phyloP scores from a whole-genome alignment of 2,888 invertebrate genomes.

The Platerodrilus igneus region DNA sequence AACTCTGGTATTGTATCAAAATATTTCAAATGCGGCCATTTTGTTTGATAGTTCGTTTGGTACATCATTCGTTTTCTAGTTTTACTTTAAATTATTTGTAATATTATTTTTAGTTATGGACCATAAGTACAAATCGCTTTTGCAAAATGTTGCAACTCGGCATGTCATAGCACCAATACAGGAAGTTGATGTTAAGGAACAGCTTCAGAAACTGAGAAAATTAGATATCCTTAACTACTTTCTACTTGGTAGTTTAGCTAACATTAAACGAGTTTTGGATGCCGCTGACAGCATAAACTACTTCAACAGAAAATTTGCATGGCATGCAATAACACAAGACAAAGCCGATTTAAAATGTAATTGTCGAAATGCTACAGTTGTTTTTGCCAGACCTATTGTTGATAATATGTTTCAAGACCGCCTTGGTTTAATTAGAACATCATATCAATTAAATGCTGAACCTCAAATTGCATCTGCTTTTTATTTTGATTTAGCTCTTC shows the following conservation, averaged over 20 bases:
- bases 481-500: slow-evolving; percentile 79
- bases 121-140: slow-evolving; percentile 85
- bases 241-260: slow-evolving; percentile 68
- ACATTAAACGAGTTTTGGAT: slow-evolving; percentile 53
- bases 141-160: slow-evolving; percentile 85
- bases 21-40: slow-evolving; percentile 88
- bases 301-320: slow-evolving; percentile 77
- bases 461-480: slow-evolving; percentile 78
- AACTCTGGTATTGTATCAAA: slow-evolving; percentile 74
- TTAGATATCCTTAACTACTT: slow-evolving; percentile 89
- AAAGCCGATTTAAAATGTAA: slow-evolving; percentile 69
- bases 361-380: slow-evolving; percentile 71
- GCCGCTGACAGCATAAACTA: slow-evolving; percentile 68
- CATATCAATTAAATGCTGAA: slow-evolving; percentile 65
- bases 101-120: slow-evolving; percentile 67
- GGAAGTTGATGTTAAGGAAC: slow-evolving; percentile 54
- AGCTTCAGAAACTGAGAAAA: slow-evolving; percentile 68
- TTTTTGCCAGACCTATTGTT: slow-evolving; percentile 69
- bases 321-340: slow-evolving; percentile 79
- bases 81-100: not conserved
- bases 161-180: slow-evolving; percentile 76
- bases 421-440: slow-evolving; percentile 64
- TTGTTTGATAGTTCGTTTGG: slow-evolving; percentile 84
- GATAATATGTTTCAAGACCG: slow-evolving; percentile 66
- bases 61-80: slow-evolving; percentile 37